phyloP scores from a whole-genome alignment of 2,888 invertebrate genomes.

The Morinoia aosen region DNA sequence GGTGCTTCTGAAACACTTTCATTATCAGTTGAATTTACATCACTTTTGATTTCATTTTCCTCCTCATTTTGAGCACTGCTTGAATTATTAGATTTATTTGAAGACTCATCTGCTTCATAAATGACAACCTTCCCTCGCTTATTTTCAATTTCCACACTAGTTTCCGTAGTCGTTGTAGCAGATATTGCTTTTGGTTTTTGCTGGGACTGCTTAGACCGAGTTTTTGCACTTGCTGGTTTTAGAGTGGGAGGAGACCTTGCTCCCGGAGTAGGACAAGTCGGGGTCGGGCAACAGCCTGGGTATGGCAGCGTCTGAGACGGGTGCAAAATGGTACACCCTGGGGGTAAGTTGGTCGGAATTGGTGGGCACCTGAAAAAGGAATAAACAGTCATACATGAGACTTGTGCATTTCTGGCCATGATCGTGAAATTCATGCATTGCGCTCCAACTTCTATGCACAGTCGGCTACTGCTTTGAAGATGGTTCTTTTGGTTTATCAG shows the following conservation, averaged over 20 bases:
- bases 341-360: neutral
- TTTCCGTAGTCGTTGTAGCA: too few relatives aligned
- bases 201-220: neutral
- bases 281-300: conserved; percentile 32
- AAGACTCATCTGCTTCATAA: neutral
- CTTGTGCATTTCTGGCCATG: neutral
- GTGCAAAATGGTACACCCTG: conserved; percentile 30
- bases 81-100: neutral
- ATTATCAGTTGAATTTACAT: neutral
- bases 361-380: conserved; percentile 47
- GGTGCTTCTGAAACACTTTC: neutral
- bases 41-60: neutral
- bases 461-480: too few relatives aligned
- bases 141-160: neutral
- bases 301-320: conserved; percentile 51
- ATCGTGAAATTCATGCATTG: too few relatives aligned
- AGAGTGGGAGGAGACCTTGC: neutral
- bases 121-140: neutral
- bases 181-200: neutral
- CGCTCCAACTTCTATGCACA: too few relatives aligned
- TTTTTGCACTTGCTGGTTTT: neutral
- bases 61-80: neutral
- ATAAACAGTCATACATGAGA: neutral
- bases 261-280: neutral
- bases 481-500: neutral